phyloP scores from a whole-genome alignment of 2,888 invertebrate genomes.

The Monoplex corrugatus region DNA sequence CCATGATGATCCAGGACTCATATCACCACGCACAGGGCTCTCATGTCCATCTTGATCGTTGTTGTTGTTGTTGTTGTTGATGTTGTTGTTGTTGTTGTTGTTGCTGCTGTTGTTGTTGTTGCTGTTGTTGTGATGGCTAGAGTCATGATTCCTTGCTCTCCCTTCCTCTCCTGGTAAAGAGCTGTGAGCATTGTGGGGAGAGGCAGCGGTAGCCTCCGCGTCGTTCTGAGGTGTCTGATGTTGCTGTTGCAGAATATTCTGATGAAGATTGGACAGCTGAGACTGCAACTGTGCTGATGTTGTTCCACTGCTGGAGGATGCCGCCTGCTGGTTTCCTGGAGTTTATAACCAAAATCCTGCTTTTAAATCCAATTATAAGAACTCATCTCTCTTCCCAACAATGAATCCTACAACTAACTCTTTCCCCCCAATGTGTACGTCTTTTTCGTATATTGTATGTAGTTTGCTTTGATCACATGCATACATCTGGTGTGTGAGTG shows the following conservation, averaged over 20 bases:
- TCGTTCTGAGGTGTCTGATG: constrained; percentile 41
- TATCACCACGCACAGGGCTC: constrained; percentile 59
- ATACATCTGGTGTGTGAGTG: too few species aligned
- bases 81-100: not conserved
- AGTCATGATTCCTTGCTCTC: not conserved
- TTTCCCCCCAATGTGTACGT: too few species aligned
- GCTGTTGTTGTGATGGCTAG: not conserved
- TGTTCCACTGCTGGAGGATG: constrained; percentile 33
- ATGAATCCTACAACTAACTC: too few species aligned
- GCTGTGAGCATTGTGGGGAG: constrained; percentile 50
- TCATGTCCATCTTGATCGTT: constrained; percentile 43
- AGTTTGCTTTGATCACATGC: too few species aligned
- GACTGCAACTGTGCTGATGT: constrained; percentile 84
- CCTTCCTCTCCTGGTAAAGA: constrained; percentile 42
- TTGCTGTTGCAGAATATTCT: constrained; percentile 82
- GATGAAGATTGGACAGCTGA: constrained; percentile 83
- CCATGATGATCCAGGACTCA: constrained; percentile 62
- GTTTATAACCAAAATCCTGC: too few species aligned
- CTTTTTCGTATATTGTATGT: too few species aligned
- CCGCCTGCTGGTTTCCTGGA: constrained; percentile 10
- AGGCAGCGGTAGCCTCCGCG: not conserved
- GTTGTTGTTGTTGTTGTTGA: constrained; percentile 30
- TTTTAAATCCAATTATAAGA: too few species aligned
- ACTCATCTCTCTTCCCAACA: too few species aligned
- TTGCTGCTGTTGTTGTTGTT: constrained; percentile 23